A percentile compares a stretch with the other conserved stretches of the same genome.
Conservation (phyloP, 2,888 invertebrate species). For the Noctua pronuba region DNA sequence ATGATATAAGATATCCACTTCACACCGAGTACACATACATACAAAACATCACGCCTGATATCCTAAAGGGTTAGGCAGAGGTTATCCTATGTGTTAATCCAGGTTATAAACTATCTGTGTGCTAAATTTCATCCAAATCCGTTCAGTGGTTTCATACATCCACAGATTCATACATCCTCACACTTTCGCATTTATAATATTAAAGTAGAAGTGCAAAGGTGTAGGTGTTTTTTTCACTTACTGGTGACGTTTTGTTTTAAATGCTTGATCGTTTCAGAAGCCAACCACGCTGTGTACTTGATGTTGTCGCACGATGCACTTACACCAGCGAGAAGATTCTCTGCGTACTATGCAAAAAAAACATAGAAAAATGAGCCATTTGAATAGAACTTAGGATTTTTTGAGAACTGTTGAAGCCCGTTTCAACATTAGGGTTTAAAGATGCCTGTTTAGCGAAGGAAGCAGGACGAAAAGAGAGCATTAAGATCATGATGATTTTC, state of each 20-base stretch:
- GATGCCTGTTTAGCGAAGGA: not conserved
- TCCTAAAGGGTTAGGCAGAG: too few species aligned
- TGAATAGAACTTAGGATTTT: not conserved
- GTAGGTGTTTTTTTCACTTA: constrained; percentile 68
- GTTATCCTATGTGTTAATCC: too few species aligned
- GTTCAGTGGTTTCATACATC: too few species aligned
- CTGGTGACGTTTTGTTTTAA: constrained; percentile 84
- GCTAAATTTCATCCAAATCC: too few species aligned
- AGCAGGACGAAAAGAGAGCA: not conserved
- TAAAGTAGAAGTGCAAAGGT: too few species aligned
- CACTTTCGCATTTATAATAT: too few species aligned
- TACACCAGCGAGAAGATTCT: constrained; percentile 93
- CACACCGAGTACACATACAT: too few species aligned
- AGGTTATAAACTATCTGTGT: too few species aligned
- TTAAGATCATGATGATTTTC: not conserved
- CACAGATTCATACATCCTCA: too few species aligned
- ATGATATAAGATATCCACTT: not conserved
- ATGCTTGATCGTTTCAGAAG: constrained; percentile 87
- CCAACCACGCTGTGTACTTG: constrained; percentile 87
- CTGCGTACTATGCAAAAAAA: constrained; percentile 88
- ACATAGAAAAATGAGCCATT: too few species aligned
- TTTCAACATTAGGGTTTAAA: not conserved
- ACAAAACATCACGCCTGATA: too few species aligned
- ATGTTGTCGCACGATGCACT: constrained; percentile 92
- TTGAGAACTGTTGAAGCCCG: not conserved